phyloP scores from a whole-genome alignment of 2,797 vertebrate genomes.

The Phrynocephalus guinanensis region DNA sequence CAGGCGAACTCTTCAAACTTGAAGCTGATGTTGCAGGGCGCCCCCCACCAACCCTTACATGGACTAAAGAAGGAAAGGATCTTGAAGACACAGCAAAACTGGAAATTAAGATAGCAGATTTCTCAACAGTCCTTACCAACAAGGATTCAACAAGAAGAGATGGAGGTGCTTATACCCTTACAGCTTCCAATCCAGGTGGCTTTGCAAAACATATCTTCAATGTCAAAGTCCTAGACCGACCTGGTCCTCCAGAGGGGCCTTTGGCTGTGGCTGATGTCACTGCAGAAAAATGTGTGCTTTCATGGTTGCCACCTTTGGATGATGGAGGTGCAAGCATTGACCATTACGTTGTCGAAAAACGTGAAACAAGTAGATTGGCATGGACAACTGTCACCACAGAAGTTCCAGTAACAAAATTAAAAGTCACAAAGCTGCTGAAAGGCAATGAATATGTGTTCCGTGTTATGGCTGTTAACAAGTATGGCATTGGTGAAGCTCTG shows the following conservation, averaged over 20 bases:
- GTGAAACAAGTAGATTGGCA: conserved; percentile 95
- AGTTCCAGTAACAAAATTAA: conserved; percentile 86
- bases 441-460: conserved; percentile 99
- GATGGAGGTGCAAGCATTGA: conserved; percentile 96
- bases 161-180: conserved; percentile 92
- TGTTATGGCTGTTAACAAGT: conserved; percentile 98
- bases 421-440: conserved; percentile 94
- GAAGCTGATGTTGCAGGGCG: conserved; percentile 96
- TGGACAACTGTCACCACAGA: conserved; percentile 93
- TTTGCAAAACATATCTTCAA: conserved; percentile 97
- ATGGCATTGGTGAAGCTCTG: conserved; percentile 92
- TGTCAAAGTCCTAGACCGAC: conserved; percentile 95
- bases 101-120: conserved; percentile 90
- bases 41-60: conserved; percentile 91
- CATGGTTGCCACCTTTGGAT: conserved; percentile 91
- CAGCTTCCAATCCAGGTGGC: conserved; percentile 94
- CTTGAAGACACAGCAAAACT: conserved; percentile 92
- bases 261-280: conserved; percentile 89
- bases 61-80: conserved; percentile 96
- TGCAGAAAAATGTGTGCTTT: conserved; percentile 91
- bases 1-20: conserved; percentile 93
- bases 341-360: conserved; percentile 94
- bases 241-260: conserved; percentile 93
- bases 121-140: conserved; percentile 88
- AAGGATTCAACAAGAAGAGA: conserved; percentile 94